phyloP scores from a whole-genome alignment of 2,888 invertebrate species.

The Metopia argyrocephala region DNA sequence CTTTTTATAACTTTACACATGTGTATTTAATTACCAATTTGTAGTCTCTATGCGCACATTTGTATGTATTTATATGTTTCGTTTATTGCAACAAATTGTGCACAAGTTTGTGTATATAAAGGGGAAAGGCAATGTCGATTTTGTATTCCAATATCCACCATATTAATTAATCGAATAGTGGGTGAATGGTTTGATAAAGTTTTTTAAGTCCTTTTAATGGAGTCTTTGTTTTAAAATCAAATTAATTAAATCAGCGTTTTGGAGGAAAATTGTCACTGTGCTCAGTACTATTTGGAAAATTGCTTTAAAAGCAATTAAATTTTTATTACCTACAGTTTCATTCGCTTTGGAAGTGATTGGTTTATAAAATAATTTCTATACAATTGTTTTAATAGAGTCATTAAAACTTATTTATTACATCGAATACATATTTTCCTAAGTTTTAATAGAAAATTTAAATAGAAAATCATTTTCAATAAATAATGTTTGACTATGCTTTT shows the following conservation, averaged over 20 bases:
- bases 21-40: conserved; percentile 39
- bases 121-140: too few species aligned
- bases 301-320: neutral
- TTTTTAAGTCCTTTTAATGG: neutral
- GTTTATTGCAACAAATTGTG: neutral
- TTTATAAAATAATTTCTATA: too few species aligned
- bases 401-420: too few species aligned
- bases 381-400: too few species aligned
- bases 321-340: neutral
- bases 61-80: neutral
- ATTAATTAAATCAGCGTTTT: neutral
- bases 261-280: neutral
- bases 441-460: too few species aligned
- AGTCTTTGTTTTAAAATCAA: neutral
- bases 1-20: neutral
- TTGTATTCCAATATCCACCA: neutral
- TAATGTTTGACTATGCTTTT: too few species aligned
- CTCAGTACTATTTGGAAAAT: neutral
- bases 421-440: too few species aligned
- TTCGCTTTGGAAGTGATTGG: too few species aligned
- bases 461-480: too few species aligned
- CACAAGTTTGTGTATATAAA: neutral
- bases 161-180: conserved; percentile 18
- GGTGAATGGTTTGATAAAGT: neutral
- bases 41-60: neutral